Conservation (phyloP, 2,113 vertebrate genomes). For the Grammatotria lemairii region DNA sequence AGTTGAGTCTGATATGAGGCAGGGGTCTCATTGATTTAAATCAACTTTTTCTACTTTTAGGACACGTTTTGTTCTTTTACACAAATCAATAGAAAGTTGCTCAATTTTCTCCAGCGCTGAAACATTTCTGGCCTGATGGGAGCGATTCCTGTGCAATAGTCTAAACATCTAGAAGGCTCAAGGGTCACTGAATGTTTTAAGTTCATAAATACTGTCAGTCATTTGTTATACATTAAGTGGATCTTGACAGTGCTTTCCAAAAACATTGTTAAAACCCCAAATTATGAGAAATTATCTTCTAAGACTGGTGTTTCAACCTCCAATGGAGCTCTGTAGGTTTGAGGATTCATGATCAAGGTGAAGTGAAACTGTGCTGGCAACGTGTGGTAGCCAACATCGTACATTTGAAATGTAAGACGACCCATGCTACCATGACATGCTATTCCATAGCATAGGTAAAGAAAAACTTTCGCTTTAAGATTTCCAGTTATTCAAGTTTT, state of each 20-base stretch:
- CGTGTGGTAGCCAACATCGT: neutral
- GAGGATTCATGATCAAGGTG: neutral
- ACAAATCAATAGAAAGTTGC: neutral
- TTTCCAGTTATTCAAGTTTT: neutral
- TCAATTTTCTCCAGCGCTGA: neutral
- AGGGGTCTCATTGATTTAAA: neutral
- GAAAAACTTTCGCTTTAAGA: neutral
- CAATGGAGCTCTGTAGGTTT: neutral
- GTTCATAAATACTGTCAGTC: neutral
- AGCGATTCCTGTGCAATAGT: neutral
- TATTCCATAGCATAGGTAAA: neutral
- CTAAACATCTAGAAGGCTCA: neutral
- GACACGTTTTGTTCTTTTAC: fast-evolving
- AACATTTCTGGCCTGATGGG: neutral
- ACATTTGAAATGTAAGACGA: neutral
- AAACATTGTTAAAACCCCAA: neutral
- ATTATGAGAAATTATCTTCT: neutral
- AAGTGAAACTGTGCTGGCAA: neutral
- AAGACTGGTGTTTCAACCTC: neutral
- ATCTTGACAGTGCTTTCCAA: neutral
- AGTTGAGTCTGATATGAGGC: neutral
- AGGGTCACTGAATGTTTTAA: neutral
- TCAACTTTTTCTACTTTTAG: neutral
- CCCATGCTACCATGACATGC: neutral
- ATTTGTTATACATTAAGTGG: neutral